Evolutionary conservation across 2,113 vertebrate genomes (phyloP).

Genomic region (Chaetodon trifascialis): DNA sequence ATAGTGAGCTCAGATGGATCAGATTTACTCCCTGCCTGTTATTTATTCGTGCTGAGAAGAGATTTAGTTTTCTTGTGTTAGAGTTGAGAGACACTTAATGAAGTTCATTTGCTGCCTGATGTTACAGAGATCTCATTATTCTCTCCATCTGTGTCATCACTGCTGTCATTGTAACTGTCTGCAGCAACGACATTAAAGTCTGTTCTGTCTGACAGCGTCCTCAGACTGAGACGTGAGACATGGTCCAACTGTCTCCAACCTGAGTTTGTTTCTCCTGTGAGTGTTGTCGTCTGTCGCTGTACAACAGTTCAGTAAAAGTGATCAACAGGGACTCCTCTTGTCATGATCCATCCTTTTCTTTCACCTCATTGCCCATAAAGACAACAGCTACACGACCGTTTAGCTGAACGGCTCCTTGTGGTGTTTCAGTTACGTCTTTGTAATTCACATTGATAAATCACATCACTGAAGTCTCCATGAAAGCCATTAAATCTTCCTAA

Average conservation of each 20-base stretch:
- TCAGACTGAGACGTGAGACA: neutral
- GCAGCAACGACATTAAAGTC: no score
- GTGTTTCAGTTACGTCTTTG: neutral
- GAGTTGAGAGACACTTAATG: no score
- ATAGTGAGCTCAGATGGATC: no score
- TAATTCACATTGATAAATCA: neutral
- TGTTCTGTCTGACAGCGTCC: neutral
- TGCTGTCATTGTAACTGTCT: no score
- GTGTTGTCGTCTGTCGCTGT: neutral
- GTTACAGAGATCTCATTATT: no score
- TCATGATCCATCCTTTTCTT: neutral
- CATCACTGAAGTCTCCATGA: neutral
- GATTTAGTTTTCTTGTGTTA: no score
- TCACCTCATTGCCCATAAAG: neutral
- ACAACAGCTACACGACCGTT: neutral
- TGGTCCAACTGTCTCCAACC: neutral
- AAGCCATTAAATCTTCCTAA: neutral
- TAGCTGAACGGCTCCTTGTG: neutral
- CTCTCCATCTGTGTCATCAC: no score
- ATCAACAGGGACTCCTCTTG: neutral
- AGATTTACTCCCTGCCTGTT: no score
- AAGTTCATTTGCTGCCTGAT: no score
- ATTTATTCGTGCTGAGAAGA: no score
- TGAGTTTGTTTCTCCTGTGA: neutral
- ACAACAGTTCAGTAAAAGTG: neutral